Conservation (phyloP, 1,140 invertebrate species). For the Hetaerina americana region DNA sequence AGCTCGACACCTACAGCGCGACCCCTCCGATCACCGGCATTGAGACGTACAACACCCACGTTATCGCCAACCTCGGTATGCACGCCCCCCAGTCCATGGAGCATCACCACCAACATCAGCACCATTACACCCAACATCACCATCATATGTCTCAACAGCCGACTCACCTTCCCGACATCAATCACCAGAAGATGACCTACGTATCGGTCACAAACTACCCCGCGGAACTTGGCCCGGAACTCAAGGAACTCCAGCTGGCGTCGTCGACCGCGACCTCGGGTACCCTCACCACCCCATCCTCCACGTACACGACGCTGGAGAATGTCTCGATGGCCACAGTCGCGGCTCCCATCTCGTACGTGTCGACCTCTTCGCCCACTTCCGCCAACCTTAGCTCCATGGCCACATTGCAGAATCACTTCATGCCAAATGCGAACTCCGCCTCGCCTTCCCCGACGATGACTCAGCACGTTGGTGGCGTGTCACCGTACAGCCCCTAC, state of each 20-base stretch:
- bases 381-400: slow-evolving; percentile 24
- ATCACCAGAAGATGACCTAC: slow-evolving; percentile 17
- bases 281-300: slow-evolving; percentile 23
- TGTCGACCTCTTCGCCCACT: slow-evolving; percentile 28
- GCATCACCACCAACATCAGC: slow-evolving; percentile 2
- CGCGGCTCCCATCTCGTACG: slow-evolving; percentile 19
- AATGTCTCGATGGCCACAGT: slow-evolving; percentile 24
- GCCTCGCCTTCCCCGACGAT: slow-evolving; percentile 24
- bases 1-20: too few relatives aligned
- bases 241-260: slow-evolving; percentile 24
- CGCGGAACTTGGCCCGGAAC: slow-evolving; percentile 5
- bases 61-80: slow-evolving; percentile 6
- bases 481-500: slow-evolving; percentile 26
- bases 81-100: not conserved
- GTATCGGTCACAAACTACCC: slow-evolving; percentile 5
- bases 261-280: slow-evolving; percentile 19
- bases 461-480: slow-evolving; percentile 21
- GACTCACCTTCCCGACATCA: slow-evolving; percentile 21
- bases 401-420: slow-evolving; percentile 22
- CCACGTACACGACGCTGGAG: slow-evolving; percentile 30
- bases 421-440: slow-evolving; percentile 23
- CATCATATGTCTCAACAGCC: slow-evolving; percentile 6
- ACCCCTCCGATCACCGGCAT: slow-evolving; percentile 24
- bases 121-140: not conserved
- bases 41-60: slow-evolving; percentile 16